Evolutionary conservation across 2,113 vertebrate species (phyloP).

Genomic region (Ceyx melanurus): DNA sequence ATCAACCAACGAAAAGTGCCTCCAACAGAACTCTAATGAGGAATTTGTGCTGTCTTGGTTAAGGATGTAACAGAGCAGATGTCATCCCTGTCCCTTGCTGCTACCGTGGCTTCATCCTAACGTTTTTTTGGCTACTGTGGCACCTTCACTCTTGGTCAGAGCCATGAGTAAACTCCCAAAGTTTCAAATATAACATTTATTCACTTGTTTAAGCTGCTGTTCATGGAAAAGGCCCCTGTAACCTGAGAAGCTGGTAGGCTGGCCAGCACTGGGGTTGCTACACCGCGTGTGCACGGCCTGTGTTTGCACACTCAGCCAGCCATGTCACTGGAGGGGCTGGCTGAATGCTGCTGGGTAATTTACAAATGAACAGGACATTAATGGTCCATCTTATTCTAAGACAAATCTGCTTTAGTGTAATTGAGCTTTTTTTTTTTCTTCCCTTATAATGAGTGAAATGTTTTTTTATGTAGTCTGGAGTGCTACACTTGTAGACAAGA

Average conservation of each 20-base stretch:
- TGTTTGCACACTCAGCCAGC: background rate
- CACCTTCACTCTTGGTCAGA: background rate
- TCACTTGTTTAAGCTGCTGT: slow-evolving; percentile 46
- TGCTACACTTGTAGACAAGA: background rate
- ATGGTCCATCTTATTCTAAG: background rate
- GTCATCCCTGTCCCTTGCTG: background rate
- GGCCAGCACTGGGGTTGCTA: background rate
- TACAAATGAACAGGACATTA: background rate
- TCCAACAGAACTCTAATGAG: background rate
- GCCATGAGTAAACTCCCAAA: background rate
- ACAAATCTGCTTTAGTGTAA: background rate
- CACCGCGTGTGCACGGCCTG: background rate
- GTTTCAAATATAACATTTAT: background rate
- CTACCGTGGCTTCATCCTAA: background rate
- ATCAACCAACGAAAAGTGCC: background rate
- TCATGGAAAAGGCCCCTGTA: background rate
- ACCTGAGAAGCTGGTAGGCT: slow-evolving; percentile 51
- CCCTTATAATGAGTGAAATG: background rate
- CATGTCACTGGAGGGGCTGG: background rate
- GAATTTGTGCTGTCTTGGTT: background rate
- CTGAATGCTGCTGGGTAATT: background rate
- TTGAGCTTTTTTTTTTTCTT: background rate
- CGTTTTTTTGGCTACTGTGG: background rate
- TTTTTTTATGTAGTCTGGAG: background rate
- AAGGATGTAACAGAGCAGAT: background rate